Conservation (phyloP, 2,797 vertebrate genomes). For the Chrysocyon brachyurus region DNA sequence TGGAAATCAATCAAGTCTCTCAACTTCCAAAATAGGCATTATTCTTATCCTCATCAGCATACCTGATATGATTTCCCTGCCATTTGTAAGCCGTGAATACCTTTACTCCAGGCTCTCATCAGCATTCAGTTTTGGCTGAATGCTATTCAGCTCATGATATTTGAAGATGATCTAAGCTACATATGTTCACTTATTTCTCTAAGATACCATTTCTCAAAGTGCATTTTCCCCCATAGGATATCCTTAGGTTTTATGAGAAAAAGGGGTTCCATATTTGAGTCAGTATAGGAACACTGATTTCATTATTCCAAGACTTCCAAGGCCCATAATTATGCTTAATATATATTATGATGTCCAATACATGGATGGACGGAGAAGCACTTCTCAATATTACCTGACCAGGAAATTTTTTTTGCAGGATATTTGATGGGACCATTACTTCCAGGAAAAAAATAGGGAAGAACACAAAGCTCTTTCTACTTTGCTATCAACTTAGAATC, state of each 20-base stretch:
- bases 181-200: background rate
- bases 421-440: slow-evolving; percentile 13
- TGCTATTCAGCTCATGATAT: background rate
- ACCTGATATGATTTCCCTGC: background rate
- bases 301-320: background rate
- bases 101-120: background rate
- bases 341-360: background rate
- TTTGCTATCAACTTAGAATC: background rate
- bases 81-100: background rate
- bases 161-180: background rate
- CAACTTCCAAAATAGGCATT: slow-evolving; percentile 11
- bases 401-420: background rate
- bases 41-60: background rate
- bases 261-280: background rate
- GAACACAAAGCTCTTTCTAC: background rate
- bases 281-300: slow-evolving; percentile 1
- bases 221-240: background rate
- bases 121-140: background rate
- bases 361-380: background rate
- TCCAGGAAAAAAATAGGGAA: background rate
- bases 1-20: background rate
- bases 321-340: background rate
- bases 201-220: background rate
- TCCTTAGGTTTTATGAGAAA: background rate
- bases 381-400: background rate